Evolutionary conservation across 2,113 vertebrate genomes (phyloP), one percentile per base, ranked within the genome.

Genomic region (Ginglymostoma cirratum): DNA sequence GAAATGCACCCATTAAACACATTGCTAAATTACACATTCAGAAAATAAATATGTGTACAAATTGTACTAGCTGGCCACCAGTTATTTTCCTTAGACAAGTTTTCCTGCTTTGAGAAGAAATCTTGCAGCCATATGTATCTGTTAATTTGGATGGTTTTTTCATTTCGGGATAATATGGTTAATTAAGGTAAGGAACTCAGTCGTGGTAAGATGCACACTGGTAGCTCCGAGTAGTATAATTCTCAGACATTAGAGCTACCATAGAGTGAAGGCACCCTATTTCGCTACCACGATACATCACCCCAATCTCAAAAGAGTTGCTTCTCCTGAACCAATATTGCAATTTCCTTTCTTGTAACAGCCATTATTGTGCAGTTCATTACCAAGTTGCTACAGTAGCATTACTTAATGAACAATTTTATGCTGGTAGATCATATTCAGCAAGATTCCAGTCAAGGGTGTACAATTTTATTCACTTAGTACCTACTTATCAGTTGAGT

Each of bases 41-140:
- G 23, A 93, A 65, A 93, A 93, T 93, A 93, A 93, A 93, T 93
- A 93, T 67, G 38, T 93, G 66, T 93, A 52, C 89, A 66, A 38
- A 34, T 93, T 93, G 65, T 66, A 7, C 66, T 23, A 38, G 34
- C n/a, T 66, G 89, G 6, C 89, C 34, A 5, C 27, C 7, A 8
- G 15, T 93, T 66, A 93, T 34, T 17, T 92, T 65, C 55, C 30
- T 92, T 21, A 92, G 21, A 61, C 45, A 89, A 89, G 14, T 3
- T 61, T 61, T 30, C 55, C 17, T 92, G 55, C 27, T 12, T 65
- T 65, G 61, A 66, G 34, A 92, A 65, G 89, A 92, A 92, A 92
- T 66, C 65, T 92, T 92, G 21, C 65, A 90, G 52, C n/a, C n/a
- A 30, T 93, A 2, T 93, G 21, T 38, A 38, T 65, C 17, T 42